Percentiles rank a stretch among this genome's conserved stretches.
phyloP scores from a whole-genome alignment of 2,113 vertebrate species.

The Paralichthys olivaceus region DNA sequence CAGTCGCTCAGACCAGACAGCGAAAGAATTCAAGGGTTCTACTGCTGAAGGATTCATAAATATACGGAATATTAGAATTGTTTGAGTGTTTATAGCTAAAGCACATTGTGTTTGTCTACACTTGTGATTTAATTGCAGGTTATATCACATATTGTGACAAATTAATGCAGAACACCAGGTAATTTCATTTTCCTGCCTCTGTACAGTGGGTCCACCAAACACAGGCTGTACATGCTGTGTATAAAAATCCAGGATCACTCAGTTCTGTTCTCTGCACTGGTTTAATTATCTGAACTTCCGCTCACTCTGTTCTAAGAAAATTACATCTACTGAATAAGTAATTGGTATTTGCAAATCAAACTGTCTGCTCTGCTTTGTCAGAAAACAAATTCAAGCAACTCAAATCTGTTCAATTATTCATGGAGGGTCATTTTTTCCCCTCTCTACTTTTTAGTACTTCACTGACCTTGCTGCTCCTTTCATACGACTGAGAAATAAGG shows the following conservation, averaged over 20 bases:
- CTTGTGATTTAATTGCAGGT: background rate
- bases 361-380: conserved; percentile 35
- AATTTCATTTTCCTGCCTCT: background rate
- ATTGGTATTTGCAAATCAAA: conserved; percentile 48
- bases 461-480: conserved; percentile 21
- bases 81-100: no score
- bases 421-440: conserved; percentile 5
- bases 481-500: conserved; percentile 28
- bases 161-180: background rate
- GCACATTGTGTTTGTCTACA: no score
- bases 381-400: conserved; percentile 57
- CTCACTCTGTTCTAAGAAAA: conserved; percentile 27
- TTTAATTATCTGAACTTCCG: conserved; percentile 37
- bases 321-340: conserved; percentile 53
- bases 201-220: background rate
- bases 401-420: conserved; percentile 58
- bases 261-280: conserved; percentile 10
- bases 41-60: no score
- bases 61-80: no score
- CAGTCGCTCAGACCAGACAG: no score
- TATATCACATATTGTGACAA: no score
- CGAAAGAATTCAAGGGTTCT: no score
- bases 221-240: background rate
- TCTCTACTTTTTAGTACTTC: conserved; percentile 9
- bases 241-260: background rate